Evolutionary conservation across 2,888 invertebrate species (phyloP), one percentile per base, ranked within the genome.

Genomic region (Pyralis farinalis): DNA sequence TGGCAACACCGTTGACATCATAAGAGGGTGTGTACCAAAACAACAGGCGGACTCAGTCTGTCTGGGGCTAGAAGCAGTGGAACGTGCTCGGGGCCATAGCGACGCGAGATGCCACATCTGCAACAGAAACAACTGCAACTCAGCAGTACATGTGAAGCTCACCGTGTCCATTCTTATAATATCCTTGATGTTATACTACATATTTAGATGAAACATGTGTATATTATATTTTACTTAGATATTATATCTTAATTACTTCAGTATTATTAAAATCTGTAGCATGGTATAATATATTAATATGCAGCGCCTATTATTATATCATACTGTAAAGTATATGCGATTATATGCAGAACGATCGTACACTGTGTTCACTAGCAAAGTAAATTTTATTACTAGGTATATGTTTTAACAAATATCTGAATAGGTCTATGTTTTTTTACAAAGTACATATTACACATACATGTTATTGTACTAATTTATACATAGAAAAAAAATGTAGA

Each of bases 41-140:
- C 66, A 59, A 1, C 82, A 85, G 47, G 72, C 83, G 4, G 88
- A 89, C 53, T 80, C 81, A 0, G 82, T 87, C 25, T 90, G 90
- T 54, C 58, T 75, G 12, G 77, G 72, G 10, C 61, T 90, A 2
- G 69, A 68, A 0, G 81, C 86, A 0, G 74, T 86, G 0, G 84
- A 89, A 43, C 66, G 83, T 50, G 82, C 87, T 6, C 69, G 89
- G 38, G 82, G 85, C 0, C 88, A 89, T 57, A 86, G 84, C 47
- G 80, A 87, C 58, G 87, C 84, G 0, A 72, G 79, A n/a, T 90
- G 90, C 51, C 75, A 60, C 42, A 65, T 75, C 32, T 90, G 90
- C 61, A 58, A 69, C 22, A 69, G 82, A 27, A 70, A 88, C 53
- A 68, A 81, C 49, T 90, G 90, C 59, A 90, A 90, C 49, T 55